Evolutionary conservation across 2,888 invertebrate species (phyloP).

Genomic region (Pristionchus exspectatus): DNA sequence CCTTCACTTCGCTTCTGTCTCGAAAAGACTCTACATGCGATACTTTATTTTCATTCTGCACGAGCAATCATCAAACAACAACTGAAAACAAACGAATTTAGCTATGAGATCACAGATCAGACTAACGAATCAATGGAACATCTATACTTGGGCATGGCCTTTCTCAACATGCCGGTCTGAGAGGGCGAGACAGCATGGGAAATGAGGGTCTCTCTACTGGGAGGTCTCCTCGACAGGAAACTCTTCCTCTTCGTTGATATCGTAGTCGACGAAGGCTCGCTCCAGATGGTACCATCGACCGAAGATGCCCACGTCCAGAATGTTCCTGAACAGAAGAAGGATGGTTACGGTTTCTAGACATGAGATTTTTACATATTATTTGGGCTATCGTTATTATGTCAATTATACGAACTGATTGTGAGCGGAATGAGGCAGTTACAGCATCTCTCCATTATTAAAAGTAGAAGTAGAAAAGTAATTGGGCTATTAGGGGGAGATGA

Average conservation of each 20-base stretch:
- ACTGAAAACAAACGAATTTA: conserved; percentile 7
- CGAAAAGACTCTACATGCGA: no score
- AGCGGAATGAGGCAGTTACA: no score
- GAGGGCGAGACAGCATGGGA: background rate
- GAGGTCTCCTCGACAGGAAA: background rate
- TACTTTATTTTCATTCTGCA: background rate
- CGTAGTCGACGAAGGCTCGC: conserved; percentile 32
- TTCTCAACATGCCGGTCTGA: background rate
- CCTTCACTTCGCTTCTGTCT: background rate
- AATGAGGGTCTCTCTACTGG: background rate
- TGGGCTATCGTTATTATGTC: background rate
- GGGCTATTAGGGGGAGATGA: no score
- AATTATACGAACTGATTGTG: no score
- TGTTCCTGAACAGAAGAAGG: background rate
- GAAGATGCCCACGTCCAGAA: conserved; percentile 49
- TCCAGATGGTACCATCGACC: conserved; percentile 52
- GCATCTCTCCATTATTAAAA: no score
- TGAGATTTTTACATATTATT: background rate
- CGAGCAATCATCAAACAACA: conserved; percentile 24
- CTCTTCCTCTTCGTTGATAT: conserved; percentile 50
- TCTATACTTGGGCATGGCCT: background rate
- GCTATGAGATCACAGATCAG: conserved; percentile 41
- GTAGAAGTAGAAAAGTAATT: no score
- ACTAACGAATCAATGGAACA: background rate
- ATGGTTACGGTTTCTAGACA: background rate